These are phyloP conservation scores for Chrysolina americana DNA, from an alignment of 2,888 invertebrate species.

Conservation along the genomic window DNA sequence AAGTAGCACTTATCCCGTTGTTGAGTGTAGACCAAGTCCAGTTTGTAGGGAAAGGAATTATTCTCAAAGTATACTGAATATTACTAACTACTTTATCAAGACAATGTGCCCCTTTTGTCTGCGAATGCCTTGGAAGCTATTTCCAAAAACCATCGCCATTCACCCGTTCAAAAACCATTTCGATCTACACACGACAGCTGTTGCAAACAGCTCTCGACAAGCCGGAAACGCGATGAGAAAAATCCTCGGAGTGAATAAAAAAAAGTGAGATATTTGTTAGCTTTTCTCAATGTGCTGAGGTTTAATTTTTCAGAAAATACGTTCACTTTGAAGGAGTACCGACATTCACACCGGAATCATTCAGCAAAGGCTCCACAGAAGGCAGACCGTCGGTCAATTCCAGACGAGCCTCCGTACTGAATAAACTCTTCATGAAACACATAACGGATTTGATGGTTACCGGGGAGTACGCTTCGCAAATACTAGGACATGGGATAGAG, in stretches of 20 bases:
- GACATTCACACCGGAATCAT: conserved; percentile 51
- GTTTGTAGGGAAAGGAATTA: no score
- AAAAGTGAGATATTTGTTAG: conserved; percentile 37
- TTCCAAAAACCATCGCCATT: background rate
- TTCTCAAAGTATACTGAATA: no score
- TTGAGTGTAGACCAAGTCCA: no score
- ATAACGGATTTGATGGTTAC: conserved; percentile 85
- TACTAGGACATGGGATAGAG: conserved; percentile 80
- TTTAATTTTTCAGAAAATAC: conserved; percentile 52
- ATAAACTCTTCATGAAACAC: conserved; percentile 86
- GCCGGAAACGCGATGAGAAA: conserved; percentile 55
- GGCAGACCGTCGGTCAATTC: conserved; percentile 73
- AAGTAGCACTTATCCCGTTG: no score
- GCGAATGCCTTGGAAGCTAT: conserved; percentile 5
- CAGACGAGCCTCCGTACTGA: conserved; percentile 78
- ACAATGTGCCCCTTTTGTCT: conserved; percentile 8
- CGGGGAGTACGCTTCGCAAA: conserved; percentile 75
- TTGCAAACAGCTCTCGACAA: conserved; percentile 38
- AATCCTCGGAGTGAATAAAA: conserved; percentile 51
- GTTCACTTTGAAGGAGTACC: conserved; percentile 58
- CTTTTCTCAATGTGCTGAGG: background rate
- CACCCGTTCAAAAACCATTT: background rate
- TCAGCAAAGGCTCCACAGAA: conserved; percentile 68
- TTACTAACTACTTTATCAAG: background rate
- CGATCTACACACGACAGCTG: conserved; percentile 8